phyloP scores from a whole-genome alignment of 2,113 vertebrate genomes.

The Excalfactoria chinensis region DNA sequence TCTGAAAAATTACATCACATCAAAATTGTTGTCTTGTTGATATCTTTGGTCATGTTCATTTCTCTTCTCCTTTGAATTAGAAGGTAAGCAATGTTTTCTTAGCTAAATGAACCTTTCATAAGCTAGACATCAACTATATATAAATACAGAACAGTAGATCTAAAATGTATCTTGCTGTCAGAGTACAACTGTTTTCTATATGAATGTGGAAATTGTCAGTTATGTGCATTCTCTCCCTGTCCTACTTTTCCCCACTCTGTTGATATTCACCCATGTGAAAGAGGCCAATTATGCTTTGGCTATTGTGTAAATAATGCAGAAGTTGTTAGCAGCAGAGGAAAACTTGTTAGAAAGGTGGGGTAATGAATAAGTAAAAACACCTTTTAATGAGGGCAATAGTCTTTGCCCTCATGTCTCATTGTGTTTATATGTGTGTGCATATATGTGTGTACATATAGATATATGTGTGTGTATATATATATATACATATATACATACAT shows the following conservation, averaged over 20 bases:
- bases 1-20: neutral
- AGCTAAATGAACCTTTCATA: slow-evolving; percentile 43
- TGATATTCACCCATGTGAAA: slow-evolving; percentile 55
- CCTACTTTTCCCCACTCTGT: neutral
- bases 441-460: neutral
- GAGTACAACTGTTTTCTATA: slow-evolving; percentile 13
- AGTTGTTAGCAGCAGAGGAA: slow-evolving; percentile 21
- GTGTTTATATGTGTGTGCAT: neutral
- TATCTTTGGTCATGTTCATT: neutral
- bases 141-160: slow-evolving; percentile 5
- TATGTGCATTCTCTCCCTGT: slow-evolving; percentile 19
- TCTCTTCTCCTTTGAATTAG: slow-evolving; percentile 8
- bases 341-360: neutral
- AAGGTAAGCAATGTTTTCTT: slow-evolving; percentile 10
- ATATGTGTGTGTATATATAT: neutral
- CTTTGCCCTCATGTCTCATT: neutral
- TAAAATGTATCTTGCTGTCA: neutral
- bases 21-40: slow-evolving; percentile 21
- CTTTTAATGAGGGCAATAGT: neutral
- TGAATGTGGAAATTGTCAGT: slow-evolving; percentile 23
- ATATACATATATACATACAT: neutral
- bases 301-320: slow-evolving; percentile 37
- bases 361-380: slow-evolving; percentile 6
- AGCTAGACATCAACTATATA: slow-evolving; percentile 27
- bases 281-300: slow-evolving; percentile 43